phyloP scores from a whole-genome alignment of 2,888 invertebrate genomes.

The Phrixothrix hirtus region DNA sequence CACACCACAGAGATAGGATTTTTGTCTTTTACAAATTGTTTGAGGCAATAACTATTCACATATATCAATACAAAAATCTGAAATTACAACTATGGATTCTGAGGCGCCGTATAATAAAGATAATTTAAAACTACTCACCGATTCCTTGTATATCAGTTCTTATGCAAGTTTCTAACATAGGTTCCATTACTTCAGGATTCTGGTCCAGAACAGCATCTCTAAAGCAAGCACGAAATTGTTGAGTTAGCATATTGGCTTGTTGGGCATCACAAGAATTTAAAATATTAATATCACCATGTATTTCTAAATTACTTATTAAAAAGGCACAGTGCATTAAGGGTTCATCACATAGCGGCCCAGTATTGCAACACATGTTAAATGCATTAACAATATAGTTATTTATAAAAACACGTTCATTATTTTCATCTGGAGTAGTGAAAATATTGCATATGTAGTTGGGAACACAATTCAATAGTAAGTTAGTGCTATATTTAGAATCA shows the following conservation, averaged over 20 bases:
- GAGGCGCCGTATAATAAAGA: too few species aligned
- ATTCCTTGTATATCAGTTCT: slow-evolving; percentile 50
- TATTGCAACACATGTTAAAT: slow-evolving; percentile 81
- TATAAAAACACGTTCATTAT: slow-evolving; percentile 61
- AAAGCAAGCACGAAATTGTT: slow-evolving; percentile 64
- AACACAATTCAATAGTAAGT: slow-evolving; percentile 83
- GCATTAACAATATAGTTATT: slow-evolving; percentile 79
- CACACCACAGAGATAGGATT: too few species aligned
- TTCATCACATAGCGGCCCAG: slow-evolving; percentile 96
- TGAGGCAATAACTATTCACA: too few species aligned
- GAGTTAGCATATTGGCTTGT: slow-evolving; percentile 13
- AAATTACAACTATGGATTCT: too few species aligned
- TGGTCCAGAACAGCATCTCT: slow-evolving; percentile 85
- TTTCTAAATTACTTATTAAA: slow-evolving; percentile 81
- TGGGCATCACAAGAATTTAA: slow-evolving; percentile 41
- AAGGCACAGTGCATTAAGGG: slow-evolving; percentile 96
- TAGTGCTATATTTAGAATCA: slow-evolving; percentile 85
- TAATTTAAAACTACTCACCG: slow-evolving; percentile 14
- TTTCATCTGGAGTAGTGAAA: slow-evolving; percentile 54
- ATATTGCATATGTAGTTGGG: slow-evolving; percentile 65
- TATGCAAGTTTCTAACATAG: slow-evolving; percentile 71
- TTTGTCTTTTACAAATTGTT: too few species aligned
- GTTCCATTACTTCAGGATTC: slow-evolving; percentile 89
- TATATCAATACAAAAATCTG: too few species aligned
- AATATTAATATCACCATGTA: slow-evolving; percentile 49